Evolutionary conservation across 2,888 invertebrate genomes (phyloP), one percentile per base, ranked within the genome.

Genomic region (Pristionchus mayeri): DNA sequence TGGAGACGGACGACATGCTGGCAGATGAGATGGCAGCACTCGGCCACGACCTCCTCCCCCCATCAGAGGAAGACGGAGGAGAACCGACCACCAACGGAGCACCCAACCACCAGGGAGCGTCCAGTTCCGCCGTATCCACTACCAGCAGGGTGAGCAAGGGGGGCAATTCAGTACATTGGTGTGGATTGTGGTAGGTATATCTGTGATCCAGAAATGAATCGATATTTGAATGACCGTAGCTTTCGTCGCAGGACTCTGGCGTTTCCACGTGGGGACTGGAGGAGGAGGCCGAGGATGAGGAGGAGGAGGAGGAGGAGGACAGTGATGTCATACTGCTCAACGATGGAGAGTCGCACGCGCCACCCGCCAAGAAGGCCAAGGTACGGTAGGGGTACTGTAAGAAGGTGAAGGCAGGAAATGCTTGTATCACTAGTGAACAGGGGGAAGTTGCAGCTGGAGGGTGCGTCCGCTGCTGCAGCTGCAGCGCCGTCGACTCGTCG

Each of bases 231-330:
- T 44, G 44, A 44, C n/a, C n/a, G n/a, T n/a, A n/a, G 2, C 11
- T 48, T 24, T 37, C 30, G n/a, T 44, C 11, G 0, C 44, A 82
- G 81, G 81, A 82, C 24, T 82, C 81, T 24, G 81, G 81, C 37
- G 52, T 82, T 3, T 44, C 63, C 7, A 63, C 37, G 48, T 82
- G 81, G 81, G 81, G 81, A 40, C 48, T 82, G 48, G 81, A 82
- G 18, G 81, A 82, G n/a, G 60, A 60, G 63, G 81, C 81, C 9
- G 81, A 82, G 2, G 81, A 60, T 7, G 81, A 82, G 0, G 81
- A 60, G 24, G 81, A 82, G 4, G 63, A 63, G 3, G 63, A 60
- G 24, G 81, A 82, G 44, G 27, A 44, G 18, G 40, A 34, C 21
- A 40, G 37, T 0, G n/a, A 50, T 16, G 50, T 63, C 11, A 34